A percentile compares a stretch with the other conserved stretches of the same genome.
These are phyloP conservation scores for Castor canadensis DNA, from an alignment of 2,113 vertebrate genomes.

Conservation along the genomic window DNA sequence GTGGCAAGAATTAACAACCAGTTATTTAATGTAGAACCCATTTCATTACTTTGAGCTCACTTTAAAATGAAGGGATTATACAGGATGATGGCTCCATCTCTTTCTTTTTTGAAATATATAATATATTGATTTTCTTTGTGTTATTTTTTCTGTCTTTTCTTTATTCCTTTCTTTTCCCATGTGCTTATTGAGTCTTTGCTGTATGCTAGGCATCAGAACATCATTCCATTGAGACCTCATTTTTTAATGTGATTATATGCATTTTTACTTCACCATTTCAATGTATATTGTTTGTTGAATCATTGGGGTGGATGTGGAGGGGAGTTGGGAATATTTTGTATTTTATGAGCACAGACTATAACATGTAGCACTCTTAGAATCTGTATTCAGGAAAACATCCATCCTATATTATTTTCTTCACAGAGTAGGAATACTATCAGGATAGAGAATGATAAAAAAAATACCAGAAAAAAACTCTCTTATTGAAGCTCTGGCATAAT, in stretches of 20 bases:
- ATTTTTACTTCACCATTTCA: neutral
- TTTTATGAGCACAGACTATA: neutral
- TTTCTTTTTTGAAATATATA: neutral
- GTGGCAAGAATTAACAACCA: neutral
- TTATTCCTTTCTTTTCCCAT: neutral
- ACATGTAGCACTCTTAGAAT: neutral
- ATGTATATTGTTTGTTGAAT: neutral
- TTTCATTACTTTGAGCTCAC: neutral
- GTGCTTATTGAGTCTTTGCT: neutral
- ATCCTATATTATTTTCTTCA: neutral
- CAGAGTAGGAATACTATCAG: neutral
- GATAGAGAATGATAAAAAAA: neutral
- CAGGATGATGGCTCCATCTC: neutral
- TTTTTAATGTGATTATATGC: conserved; percentile 12
- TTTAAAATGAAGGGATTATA: conserved; percentile 32
- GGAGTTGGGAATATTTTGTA: neutral
- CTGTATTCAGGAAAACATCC: neutral
- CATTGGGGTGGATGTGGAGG: neutral
- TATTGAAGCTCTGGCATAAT: neutral
- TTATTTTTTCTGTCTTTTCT: neutral
- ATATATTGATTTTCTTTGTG: neutral
- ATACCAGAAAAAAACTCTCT: neutral
- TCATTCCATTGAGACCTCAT: neutral
- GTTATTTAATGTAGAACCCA: neutral
- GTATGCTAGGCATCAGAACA: neutral